Evolutionary conservation across 2,888 invertebrate species (phyloP).

Genomic region (Bibio marci): DNA sequence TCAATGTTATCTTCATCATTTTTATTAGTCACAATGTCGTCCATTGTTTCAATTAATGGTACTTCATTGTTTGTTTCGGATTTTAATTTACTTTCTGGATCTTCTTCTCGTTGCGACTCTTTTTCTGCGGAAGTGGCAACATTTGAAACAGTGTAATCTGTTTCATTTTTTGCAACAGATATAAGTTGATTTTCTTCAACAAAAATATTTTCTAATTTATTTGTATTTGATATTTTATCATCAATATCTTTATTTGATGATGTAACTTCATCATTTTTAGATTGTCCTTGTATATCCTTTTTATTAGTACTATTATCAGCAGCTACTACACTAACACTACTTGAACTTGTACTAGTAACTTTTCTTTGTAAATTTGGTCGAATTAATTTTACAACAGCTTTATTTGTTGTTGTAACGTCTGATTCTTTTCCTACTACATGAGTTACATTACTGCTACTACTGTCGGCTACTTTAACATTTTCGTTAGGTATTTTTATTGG

Average conservation of each 20-base stretch:
- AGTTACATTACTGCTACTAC: not conserved
- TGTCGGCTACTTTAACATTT: not conserved
- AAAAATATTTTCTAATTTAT: too few relatives aligned
- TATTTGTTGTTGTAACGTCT: conserved; percentile 2
- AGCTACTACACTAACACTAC: not conserved
- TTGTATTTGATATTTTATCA: not conserved
- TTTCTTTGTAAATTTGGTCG: conserved; percentile 2
- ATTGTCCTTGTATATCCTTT: conserved; percentile 3
- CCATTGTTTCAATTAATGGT: too few relatives aligned
- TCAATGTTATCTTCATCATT: not conserved
- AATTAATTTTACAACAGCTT: not conserved
- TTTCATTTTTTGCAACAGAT: not conserved
- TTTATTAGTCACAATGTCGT: not conserved
- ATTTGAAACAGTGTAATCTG: too few relatives aligned
- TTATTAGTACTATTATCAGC: not conserved
- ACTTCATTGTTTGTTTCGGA: too few relatives aligned
- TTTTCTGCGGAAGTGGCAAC: too few relatives aligned
- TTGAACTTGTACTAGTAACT: not conserved
- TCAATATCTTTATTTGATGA: conserved; percentile 14
- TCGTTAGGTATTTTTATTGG: not conserved
- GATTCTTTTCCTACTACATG: not conserved
- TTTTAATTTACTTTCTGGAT: too few relatives aligned
- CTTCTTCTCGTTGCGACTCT: too few relatives aligned
- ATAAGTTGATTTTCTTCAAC: too few relatives aligned
- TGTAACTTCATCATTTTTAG: conserved; percentile 12